phyloP scores from a whole-genome alignment of 2,888 invertebrate species.

The Ormia ochracea region DNA sequence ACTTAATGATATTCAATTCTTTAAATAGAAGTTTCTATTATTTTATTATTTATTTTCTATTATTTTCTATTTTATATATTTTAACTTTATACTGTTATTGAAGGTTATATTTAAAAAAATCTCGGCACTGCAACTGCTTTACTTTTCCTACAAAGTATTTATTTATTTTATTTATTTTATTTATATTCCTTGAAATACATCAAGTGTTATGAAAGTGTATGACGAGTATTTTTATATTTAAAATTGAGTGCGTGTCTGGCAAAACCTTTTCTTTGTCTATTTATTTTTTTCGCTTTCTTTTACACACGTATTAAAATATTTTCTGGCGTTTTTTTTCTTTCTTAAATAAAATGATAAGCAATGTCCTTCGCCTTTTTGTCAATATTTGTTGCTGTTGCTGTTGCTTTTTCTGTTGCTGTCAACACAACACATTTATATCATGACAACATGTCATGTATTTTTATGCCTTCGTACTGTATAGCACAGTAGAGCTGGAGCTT shows the following conservation, averaged over 20 bases:
- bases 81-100: too few relatives aligned
- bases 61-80: too few relatives aligned
- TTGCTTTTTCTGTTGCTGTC: constrained; percentile 56
- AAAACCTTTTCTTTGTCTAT: constrained; percentile 45
- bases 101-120: too few relatives aligned
- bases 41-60: too few relatives aligned
- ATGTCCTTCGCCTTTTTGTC: constrained; percentile 10
- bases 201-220: not conserved
- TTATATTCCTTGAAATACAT: not conserved
- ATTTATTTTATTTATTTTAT: not conserved
- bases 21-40: too few relatives aligned
- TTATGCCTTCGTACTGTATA: constrained; percentile 40
- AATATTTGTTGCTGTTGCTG: constrained; percentile 44
- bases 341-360: too few relatives aligned
- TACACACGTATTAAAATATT: constrained; percentile 14
- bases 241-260: constrained; percentile 39
- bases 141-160: too few relatives aligned
- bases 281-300: constrained; percentile 4
- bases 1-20: too few relatives aligned
- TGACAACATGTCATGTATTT: constrained; percentile 60
- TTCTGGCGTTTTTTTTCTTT: not conserved
- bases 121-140: too few relatives aligned
- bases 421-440: constrained; percentile 60
- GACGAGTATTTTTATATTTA: not conserved
- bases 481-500: too few relatives aligned